Conservation (phyloP, 2,113 vertebrate species). For the Ellobius talpinus region DNA sequence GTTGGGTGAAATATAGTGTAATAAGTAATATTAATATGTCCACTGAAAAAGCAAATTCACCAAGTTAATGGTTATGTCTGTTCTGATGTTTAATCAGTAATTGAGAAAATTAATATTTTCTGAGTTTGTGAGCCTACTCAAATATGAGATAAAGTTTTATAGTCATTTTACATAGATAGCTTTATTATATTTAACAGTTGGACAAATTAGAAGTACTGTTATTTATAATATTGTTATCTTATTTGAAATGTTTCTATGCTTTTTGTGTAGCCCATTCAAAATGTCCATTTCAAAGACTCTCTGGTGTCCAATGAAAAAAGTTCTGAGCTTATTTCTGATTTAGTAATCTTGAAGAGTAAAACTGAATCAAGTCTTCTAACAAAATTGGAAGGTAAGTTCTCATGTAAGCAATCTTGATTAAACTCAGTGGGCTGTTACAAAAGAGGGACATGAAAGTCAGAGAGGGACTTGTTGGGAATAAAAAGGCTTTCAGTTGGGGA, state of each 20-base stretch:
- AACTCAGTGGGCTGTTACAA: background rate
- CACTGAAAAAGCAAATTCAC: slow-evolving; percentile 49
- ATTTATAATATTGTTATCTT: slow-evolving; percentile 29
- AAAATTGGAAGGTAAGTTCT: slow-evolving; percentile 84
- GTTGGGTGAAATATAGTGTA: slow-evolving; percentile 52
- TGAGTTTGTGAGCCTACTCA: slow-evolving; percentile 29
- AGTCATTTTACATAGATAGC: background rate
- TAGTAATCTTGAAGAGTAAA: slow-evolving; percentile 84
- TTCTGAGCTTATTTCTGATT: slow-evolving; percentile 81
- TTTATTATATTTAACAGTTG: slow-evolving; percentile 15
- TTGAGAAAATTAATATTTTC: slow-evolving; percentile 46
- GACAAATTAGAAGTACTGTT: background rate
- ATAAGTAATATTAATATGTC: background rate
- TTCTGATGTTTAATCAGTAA: slow-evolving; percentile 35
- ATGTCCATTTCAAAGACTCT: slow-evolving; percentile 55
- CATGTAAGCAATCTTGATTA: background rate
- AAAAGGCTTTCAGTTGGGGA: no score
- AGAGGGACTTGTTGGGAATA: background rate
- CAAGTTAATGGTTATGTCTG: background rate
- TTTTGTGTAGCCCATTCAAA: slow-evolving; percentile 75
- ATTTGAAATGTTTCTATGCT: slow-evolving; percentile 9
- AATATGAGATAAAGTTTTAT: background rate
- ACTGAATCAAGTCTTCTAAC: slow-evolving; percentile 67
- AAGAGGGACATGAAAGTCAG: background rate
- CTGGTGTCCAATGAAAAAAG: slow-evolving; percentile 82